Base-by-base conservation (phyloP, 2,113 vertebrate genomes). In the Stomatorhinus ivindoensis region DNA sequence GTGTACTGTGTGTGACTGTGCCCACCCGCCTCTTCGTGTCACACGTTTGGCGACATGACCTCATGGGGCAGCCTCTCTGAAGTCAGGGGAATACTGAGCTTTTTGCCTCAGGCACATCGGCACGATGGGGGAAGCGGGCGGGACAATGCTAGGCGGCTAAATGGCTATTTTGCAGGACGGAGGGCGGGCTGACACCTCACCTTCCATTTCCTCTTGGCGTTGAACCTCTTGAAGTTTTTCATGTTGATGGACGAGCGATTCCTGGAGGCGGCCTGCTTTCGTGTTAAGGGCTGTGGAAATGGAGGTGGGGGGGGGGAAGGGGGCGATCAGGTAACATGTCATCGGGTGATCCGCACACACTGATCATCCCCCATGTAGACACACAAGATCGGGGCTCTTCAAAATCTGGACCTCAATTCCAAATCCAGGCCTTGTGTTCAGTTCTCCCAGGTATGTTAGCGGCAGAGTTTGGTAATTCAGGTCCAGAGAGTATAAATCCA, bases 211-310 rank as follows among this genome's bases (percentile, higher is more conserved):
- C 97, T 93, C 73, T 92, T 94, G 11, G 95, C 95, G 0, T 97
- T 96, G 90, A 97, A 96, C 91, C 91, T 95, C 91, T 95, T 96
- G 89, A 97, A 96, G 92, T 91, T 96, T 91, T 94, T 96, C 94
- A 97, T 97, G 88, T 96, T 97, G 93, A 97, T 97, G 65, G 95
- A 96, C n/a, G 95, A 96, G 3, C 94, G 95, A 82, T 95, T 95
- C 80, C 96, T 93, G 17, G 92, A 96, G 9, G 87, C 92, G 0
- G 80, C 91, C 90, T 96, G 95, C 86, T 92, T 95, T 50, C 93
- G 92, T 87, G 92, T 96, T 89, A 96, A 90, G 13, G 96, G 95
- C 96, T 97, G 92, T 58, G 24, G 91, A n/a, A 88, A 39, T 73
- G 15, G n/a, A 1, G 7, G 21, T 8, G 9, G 27, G 61, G 51